Conservation (phyloP, 2,113 vertebrate species). For the Toxotes chatareus region DNA sequence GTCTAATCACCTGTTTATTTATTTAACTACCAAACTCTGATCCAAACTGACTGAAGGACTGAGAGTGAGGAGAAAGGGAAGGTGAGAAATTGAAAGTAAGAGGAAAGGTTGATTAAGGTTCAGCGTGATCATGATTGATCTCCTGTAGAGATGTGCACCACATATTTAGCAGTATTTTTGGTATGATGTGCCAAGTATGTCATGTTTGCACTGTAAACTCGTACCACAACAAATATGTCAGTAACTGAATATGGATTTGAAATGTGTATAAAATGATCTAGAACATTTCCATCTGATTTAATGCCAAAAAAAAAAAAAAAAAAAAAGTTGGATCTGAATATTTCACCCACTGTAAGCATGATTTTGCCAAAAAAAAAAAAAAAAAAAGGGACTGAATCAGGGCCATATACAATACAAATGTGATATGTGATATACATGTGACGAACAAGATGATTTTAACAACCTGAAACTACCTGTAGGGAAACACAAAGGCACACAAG, state of each 20-base stretch:
- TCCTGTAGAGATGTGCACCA: neutral
- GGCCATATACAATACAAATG: too few relatives aligned
- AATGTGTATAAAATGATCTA: neutral
- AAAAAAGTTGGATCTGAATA: neutral
- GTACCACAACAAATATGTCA: too few relatives aligned
- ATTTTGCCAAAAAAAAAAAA: too few relatives aligned
- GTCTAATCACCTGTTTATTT: conserved; percentile 82
- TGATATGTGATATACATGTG: too few relatives aligned
- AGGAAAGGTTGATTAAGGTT: conserved; percentile 48
- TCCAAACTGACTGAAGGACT: conserved; percentile 25
- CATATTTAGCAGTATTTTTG: neutral
- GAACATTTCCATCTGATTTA: neutral
- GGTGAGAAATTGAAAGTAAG: conserved; percentile 63
- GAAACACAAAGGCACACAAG: too few relatives aligned
- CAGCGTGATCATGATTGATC: conserved; percentile 14
- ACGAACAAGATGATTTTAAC: too few relatives aligned
- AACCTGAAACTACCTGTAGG: too few relatives aligned
- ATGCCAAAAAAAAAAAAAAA: too few relatives aligned
- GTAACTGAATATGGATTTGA: too few relatives aligned
- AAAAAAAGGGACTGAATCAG: too few relatives aligned
- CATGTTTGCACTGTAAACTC: neutral
- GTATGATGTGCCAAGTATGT: neutral
- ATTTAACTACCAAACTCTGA: conserved; percentile 62
- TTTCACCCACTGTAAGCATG: neutral
- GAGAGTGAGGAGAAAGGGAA: conserved; percentile 9